A percentile compares a stretch with the other conserved stretches of the same genome.
These are phyloP conservation scores for Oeneis ivallda DNA, from an alignment of 2,888 invertebrate species.

Conservation along the genomic window DNA sequence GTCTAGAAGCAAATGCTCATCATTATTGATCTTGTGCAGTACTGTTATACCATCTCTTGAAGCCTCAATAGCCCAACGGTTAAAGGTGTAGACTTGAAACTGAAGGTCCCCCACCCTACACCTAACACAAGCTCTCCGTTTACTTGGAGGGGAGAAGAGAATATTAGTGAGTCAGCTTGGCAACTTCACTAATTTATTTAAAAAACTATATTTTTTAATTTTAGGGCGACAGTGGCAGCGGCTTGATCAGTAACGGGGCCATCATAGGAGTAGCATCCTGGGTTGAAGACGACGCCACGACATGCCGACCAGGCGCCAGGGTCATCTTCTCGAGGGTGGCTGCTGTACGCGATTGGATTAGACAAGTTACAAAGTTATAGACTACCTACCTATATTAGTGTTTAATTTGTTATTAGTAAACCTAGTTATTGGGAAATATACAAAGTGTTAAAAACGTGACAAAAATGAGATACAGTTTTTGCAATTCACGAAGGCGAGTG, in stretches of 20 bases:
- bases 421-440: neutral
- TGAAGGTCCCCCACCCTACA: no score
- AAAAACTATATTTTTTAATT: neutral
- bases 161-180: no score
- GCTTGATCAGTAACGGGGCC: slow-evolving; percentile 60
- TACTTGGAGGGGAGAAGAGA: no score
- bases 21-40: neutral
- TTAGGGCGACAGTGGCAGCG: slow-evolving; percentile 77
- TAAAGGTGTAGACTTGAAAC: no score
- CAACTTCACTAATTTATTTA: no score
- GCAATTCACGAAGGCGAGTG: no score
- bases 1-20: no score
- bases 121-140: no score
- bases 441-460: neutral
- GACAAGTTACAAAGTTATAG: slow-evolving; percentile 43
- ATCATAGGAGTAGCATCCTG: slow-evolving; percentile 70
- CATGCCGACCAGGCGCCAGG: slow-evolving; percentile 61
- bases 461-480: neutral
- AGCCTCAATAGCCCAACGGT: no score
- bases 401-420: neutral
- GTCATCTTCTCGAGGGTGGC: slow-evolving; percentile 68
- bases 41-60: no score
- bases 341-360: slow-evolving; percentile 64
- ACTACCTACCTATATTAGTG: neutral
- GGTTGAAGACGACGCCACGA: slow-evolving; percentile 68